Percentiles rank a stretch among this genome's conserved stretches.
phyloP scores from a whole-genome alignment of 2,888 invertebrate genomes.

The Spisula solida region DNA sequence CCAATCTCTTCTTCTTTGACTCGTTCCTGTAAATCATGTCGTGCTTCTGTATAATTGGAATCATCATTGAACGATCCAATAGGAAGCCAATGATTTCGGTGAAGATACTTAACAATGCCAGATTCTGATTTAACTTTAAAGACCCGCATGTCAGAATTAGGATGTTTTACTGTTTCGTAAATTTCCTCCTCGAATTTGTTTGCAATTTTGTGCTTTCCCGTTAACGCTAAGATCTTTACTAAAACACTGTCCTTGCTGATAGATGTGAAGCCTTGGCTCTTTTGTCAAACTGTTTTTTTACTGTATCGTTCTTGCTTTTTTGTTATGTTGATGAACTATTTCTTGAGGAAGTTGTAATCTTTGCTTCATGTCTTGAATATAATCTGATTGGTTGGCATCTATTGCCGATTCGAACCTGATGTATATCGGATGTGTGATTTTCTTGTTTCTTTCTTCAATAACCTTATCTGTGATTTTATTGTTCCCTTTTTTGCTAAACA shows the following conservation, averaged over 20 bases:
- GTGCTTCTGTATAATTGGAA: no score
- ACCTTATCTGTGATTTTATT: no score
- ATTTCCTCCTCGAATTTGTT: constrained; percentile 12
- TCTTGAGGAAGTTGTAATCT: constrained; percentile 1
- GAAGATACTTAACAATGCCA: not conserved
- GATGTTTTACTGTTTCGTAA: not conserved
- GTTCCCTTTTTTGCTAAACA: no score
- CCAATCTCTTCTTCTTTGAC: no score
- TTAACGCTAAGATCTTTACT: constrained; percentile 11
- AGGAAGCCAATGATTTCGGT: not conserved
- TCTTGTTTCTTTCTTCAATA: no score
- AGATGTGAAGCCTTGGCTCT: constrained; percentile 23
- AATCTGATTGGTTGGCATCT: not conserved
- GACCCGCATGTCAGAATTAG: not conserved
- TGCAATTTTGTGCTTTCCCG: constrained; percentile 17
- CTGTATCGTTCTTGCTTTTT: constrained; percentile 16
- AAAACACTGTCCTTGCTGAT: constrained; percentile 38
- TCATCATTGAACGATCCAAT: no score
- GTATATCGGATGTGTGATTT: no score
- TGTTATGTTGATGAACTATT: not conserved
- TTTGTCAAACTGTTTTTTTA: constrained; percentile 36
- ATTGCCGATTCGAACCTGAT: constrained; percentile 41
- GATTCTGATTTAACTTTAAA: not conserved
- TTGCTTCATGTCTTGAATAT: constrained; percentile 5
- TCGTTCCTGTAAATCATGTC: no score